A percentile compares a stretch with the other conserved stretches of the same genome.
phyloP scores from a whole-genome alignment of 2,888 invertebrate genomes.

The Beris morrisii region DNA sequence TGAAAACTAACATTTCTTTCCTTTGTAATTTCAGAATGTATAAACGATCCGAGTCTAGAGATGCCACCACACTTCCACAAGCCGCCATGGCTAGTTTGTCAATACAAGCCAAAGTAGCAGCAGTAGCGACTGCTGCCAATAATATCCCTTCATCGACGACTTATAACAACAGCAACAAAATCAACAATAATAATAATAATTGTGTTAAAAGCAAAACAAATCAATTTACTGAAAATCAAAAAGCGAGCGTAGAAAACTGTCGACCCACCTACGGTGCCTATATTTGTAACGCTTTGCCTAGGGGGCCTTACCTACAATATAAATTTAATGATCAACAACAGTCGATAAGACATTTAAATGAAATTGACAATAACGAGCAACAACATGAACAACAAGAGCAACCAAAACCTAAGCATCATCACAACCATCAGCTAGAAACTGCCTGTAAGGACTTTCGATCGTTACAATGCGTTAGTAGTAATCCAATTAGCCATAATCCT shows the following conservation, averaged over 20 bases:
- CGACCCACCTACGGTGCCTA: constrained; percentile 44
- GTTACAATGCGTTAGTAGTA: constrained; percentile 13
- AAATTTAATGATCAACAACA: constrained; percentile 42
- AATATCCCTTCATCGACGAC: not conserved
- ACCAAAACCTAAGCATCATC: constrained; percentile 27
- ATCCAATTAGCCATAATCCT: constrained; percentile 15
- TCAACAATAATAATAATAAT: constrained; percentile 25
- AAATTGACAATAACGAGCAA: constrained; percentile 40
- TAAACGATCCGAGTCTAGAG: constrained; percentile 19
- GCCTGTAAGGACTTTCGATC: constrained; percentile 24
- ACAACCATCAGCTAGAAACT: constrained; percentile 25
- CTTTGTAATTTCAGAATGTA: constrained; percentile 34
- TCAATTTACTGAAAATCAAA: constrained; percentile 17
- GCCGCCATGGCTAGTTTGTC: constrained; percentile 29
- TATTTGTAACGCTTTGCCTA: constrained; percentile 41
- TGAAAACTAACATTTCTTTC: not conserved
- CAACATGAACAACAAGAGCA: constrained; percentile 29
- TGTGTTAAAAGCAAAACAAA: constrained; percentile 15
- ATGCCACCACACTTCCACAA: constrained; percentile 19
- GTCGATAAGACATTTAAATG: constrained; percentile 19
- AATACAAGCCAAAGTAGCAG: constrained; percentile 11
- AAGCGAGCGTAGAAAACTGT: constrained; percentile 30
- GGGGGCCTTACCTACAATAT: constrained; percentile 45
- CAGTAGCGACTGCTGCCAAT: constrained; percentile 8
- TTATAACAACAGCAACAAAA: not conserved